Base-by-base conservation (phyloP, 2,113 vertebrate species). In the Mustela nigripes region DNA sequence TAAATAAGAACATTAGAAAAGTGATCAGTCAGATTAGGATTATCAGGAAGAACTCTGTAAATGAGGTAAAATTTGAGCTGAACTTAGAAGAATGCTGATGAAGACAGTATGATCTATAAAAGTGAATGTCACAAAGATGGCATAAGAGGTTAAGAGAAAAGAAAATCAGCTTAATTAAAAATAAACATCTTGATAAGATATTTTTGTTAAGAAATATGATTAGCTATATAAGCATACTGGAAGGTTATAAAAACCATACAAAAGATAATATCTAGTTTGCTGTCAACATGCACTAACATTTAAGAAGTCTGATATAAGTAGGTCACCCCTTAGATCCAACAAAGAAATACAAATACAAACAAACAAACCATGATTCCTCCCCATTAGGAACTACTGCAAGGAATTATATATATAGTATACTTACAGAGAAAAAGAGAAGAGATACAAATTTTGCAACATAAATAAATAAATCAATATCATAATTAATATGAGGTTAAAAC, bases 131-230 rank as follows among this genome's bases (percentile, higher is more conserved):
- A 87, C 74, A 56, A 0, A 48, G 63, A 9, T 33, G 18, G 2
- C 50, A 87, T 69, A 84, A 84, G 65, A 87, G 22, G 28, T 53
- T 62, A 86, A 88, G 22, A 80, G 39, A 76, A 91, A 91, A 87
- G 58, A 74, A 95, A 94, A 88, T 79, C 36, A 79, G 9, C 62
- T 60, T 88, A 79, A 83, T 78, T 82, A 48, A 65, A 93, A 93
- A 87, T 71, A 58, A 62, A 65, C 14, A 33, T 79, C 16, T 58
- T 78, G 15, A 65, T 42, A 76, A 89, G 21, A 24, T 63, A 89
- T 53, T 22, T 53, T 89, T 71, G 26, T 78, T 19, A 89, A 78
- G 78, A 87, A 76, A 71, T 42, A 65, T 11, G 28, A 91, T 63
- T 67, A 67, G 24, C 24, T 42, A 45, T 36, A 78, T 60, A 50